These are phyloP conservation scores for Toxotes jaculatrix DNA, from an alignment of 2,113 vertebrate genomes.

Conservation along the genomic window DNA sequence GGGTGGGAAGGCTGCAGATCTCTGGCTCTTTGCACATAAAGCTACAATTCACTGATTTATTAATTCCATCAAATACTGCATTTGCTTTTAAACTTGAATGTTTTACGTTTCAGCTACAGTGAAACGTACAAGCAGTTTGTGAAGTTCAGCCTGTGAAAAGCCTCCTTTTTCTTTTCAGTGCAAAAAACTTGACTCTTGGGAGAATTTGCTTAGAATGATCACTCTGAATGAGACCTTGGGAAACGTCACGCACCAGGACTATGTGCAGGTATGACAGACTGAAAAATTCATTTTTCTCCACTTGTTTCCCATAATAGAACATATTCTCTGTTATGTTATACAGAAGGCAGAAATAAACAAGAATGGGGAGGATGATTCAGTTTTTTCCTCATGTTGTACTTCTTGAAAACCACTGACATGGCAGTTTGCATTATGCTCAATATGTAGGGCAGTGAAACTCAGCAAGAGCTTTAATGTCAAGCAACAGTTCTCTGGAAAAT, in stretches of 20 bases:
- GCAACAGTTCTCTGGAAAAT: no score
- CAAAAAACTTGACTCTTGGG: slow-evolving; percentile 67
- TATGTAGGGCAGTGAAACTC: not conserved
- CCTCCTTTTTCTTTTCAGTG: slow-evolving; percentile 77
- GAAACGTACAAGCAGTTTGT: not conserved
- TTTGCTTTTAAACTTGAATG: not conserved
- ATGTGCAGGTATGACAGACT: slow-evolving; percentile 54
- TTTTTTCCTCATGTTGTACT: not conserved
- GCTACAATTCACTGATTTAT: not conserved
- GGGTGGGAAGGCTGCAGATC: not conserved
- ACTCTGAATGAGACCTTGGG: not conserved
- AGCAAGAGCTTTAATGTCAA: not conserved
- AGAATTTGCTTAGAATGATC: slow-evolving; percentile 21
- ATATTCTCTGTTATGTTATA: not conserved
- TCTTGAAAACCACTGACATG: not conserved
- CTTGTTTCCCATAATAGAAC: not conserved
- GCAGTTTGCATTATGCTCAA: not conserved
- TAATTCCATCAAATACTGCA: not conserved
- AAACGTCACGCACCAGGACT: slow-evolving; percentile 1
- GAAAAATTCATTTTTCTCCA: not conserved
- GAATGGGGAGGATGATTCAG: not conserved
- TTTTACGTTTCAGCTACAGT: not conserved
- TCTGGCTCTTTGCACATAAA: not conserved
- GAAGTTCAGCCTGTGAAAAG: not conserved
- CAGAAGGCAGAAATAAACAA: not conserved